These are phyloP conservation scores for Galerucella nymphaeae DNA, from an alignment of 2,888 invertebrate species.

Conservation along the genomic window DNA sequence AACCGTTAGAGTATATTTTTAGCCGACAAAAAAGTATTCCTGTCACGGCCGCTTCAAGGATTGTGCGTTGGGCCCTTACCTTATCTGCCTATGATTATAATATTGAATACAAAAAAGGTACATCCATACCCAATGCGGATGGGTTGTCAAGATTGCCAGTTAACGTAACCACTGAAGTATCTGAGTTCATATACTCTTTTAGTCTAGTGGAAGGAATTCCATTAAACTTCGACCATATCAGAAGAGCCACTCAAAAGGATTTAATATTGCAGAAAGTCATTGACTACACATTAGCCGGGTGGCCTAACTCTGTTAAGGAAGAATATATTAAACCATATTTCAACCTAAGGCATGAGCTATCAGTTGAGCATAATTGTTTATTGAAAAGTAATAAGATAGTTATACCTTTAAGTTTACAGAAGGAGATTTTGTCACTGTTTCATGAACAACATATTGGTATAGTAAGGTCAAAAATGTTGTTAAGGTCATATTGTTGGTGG, in stretches of 20 bases:
- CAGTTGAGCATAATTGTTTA: constrained; percentile 13
- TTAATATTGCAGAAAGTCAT: constrained; percentile 11
- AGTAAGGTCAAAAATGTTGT: background rate
- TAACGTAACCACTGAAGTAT: constrained; percentile 53
- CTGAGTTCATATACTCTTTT: constrained; percentile 53
- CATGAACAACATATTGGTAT: constrained; percentile 35
- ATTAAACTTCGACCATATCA: constrained; percentile 18
- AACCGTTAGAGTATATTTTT: no score
- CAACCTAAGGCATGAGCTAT: constrained; percentile 12
- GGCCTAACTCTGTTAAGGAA: constrained; percentile 14
- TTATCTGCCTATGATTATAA: constrained; percentile 40
- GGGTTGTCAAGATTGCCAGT: background rate
- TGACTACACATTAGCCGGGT: constrained; percentile 24
- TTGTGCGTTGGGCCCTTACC: constrained; percentile 41
- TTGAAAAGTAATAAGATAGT: constrained; percentile 15
- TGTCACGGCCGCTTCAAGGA: constrained; percentile 35
- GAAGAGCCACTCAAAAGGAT: constrained; percentile 13
- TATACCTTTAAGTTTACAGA: constrained; percentile 17
- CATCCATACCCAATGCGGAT: constrained; percentile 33
- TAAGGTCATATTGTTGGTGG: constrained; percentile 31
- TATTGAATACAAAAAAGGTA: constrained; percentile 40
- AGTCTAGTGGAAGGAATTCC: constrained; percentile 46
- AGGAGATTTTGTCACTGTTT: constrained; percentile 25
- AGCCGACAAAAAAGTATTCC: constrained; percentile 51
- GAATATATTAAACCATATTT: constrained; percentile 27